Evolutionary conservation across 2,888 invertebrate species (phyloP).

Genomic region (Eucera pruinosa): DNA sequence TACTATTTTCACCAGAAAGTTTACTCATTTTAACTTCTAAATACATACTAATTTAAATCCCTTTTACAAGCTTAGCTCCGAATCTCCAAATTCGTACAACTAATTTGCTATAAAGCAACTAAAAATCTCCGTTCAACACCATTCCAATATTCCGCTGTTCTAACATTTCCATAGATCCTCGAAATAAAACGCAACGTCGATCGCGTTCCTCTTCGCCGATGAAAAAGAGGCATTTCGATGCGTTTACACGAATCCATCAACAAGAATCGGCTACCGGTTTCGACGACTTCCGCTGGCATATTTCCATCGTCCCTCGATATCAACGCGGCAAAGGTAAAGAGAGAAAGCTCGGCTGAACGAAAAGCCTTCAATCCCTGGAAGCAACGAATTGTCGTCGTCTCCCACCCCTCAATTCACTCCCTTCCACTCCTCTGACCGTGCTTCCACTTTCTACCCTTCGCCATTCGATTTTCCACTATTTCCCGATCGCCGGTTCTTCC

Average conservation of each 20-base stretch:
- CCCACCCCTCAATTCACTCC: constrained; percentile 6
- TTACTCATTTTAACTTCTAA: no score
- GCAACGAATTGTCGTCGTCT: constrained; percentile 55
- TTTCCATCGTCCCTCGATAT: constrained; percentile 56
- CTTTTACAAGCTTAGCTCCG: no score
- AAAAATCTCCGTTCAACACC: neutral
- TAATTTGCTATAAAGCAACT: constrained; percentile 25
- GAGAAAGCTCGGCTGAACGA: constrained; percentile 49
- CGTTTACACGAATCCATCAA: constrained; percentile 57
- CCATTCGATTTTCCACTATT: constrained; percentile 76
- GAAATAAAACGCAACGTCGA: constrained; percentile 35
- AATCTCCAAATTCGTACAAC: no score
- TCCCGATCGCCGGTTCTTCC: constrained; percentile 68
- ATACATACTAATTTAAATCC: no score
- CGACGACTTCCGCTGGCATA: constrained; percentile 58
- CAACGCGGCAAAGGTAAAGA: constrained; percentile 57
- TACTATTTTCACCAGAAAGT: no score
- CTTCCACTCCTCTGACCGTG: constrained; percentile 30
- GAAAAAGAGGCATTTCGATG: constrained; percentile 17
- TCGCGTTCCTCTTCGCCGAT: constrained; percentile 9
- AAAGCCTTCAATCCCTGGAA: constrained; percentile 60
- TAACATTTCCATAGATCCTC: neutral
- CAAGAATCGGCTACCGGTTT: constrained; percentile 53
- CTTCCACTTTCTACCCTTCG: constrained; percentile 54
- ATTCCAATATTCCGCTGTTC: neutral